Conservation (phyloP, 2,797 vertebrate genomes). For the Lagocephalus sceleratus region DNA sequence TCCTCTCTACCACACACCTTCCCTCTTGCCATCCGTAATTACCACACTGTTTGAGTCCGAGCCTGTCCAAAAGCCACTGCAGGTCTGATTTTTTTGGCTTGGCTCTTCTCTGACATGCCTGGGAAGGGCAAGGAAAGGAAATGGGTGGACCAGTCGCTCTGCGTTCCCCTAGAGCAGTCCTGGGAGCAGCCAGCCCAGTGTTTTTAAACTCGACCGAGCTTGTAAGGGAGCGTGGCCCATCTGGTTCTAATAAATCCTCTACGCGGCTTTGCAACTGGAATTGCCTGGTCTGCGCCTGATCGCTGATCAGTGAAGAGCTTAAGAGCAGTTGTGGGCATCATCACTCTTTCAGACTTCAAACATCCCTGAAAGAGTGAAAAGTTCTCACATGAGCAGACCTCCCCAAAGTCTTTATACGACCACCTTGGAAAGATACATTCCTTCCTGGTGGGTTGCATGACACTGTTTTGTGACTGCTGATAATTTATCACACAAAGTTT, state of each 20-base stretch:
- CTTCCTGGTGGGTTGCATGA: conserved; percentile 8
- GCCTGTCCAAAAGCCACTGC: conserved; percentile 79
- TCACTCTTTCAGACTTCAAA: conserved; percentile 6
- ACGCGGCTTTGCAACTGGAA: conserved; percentile 67
- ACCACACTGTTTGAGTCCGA: conserved; percentile 75
- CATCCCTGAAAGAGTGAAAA: conserved; percentile 38
- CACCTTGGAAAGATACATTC: conserved; percentile 31
- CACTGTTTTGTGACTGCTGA: conserved; percentile 21
- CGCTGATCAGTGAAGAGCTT: conserved; percentile 53
- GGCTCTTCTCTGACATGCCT: conserved; percentile 84
- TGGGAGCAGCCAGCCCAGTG: conserved; percentile 74
- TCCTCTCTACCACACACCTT: conserved; percentile 70
- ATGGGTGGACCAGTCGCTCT: conserved; percentile 86
- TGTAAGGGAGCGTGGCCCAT: conserved; percentile 75
- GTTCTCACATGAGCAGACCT: conserved; percentile 48
- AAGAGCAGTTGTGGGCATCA: conserved; percentile 30
- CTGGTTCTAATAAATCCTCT: conserved; percentile 81
- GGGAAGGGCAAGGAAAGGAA: conserved; percentile 95
- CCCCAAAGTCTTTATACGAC: conserved; percentile 31
- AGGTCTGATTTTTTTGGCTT: conserved; percentile 87
- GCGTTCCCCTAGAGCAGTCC: conserved; percentile 75
- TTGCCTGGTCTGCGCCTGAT: conserved; percentile 65
- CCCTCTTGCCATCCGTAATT: conserved; percentile 75
- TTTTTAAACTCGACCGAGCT: conserved; percentile 70
- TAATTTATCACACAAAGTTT: conserved; percentile 43